A percentile compares a stretch with the other conserved stretches of the same genome.
Conservation (phyloP, 2,113 vertebrate species). For the Aleadryas rufinucha region DNA sequence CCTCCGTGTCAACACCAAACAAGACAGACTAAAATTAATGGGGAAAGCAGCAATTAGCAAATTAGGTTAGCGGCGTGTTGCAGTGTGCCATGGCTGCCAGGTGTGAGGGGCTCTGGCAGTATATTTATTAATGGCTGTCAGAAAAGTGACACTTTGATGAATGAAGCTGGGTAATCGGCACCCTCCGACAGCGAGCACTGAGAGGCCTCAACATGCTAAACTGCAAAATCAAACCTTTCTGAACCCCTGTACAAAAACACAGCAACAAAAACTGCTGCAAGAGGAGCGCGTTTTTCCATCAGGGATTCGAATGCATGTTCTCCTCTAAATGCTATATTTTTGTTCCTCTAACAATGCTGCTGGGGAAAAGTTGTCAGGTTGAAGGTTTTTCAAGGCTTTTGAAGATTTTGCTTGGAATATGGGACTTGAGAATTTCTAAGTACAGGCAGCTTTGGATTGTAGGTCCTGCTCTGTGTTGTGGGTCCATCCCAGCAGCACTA, state of each 20-base stretch:
- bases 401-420: not conserved
- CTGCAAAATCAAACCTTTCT: constrained; percentile 80
- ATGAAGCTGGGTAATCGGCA: constrained; percentile 98
- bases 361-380: not conserved
- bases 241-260: constrained; percentile 48
- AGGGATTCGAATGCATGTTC: not conserved
- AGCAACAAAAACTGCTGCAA: not conserved
- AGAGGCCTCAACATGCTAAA: constrained; percentile 92
- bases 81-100: constrained; percentile 90
- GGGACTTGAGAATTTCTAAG: not conserved
- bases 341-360: not conserved
- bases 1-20: constrained; percentile 85
- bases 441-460: not conserved
- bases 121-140: constrained; percentile 99
- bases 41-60: constrained; percentile 99
- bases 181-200: constrained; percentile 91
- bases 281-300: not conserved
- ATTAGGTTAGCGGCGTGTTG: constrained; percentile 93
- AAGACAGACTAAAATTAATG: constrained; percentile 94
- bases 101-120: constrained; percentile 95
- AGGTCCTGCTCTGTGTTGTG: not conserved
- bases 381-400: not conserved
- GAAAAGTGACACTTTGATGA: constrained; percentile 99
- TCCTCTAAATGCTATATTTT: not conserved
- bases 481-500: not conserved